Conservation (phyloP, 2,888 invertebrate genomes). For the Phania funesta region DNA sequence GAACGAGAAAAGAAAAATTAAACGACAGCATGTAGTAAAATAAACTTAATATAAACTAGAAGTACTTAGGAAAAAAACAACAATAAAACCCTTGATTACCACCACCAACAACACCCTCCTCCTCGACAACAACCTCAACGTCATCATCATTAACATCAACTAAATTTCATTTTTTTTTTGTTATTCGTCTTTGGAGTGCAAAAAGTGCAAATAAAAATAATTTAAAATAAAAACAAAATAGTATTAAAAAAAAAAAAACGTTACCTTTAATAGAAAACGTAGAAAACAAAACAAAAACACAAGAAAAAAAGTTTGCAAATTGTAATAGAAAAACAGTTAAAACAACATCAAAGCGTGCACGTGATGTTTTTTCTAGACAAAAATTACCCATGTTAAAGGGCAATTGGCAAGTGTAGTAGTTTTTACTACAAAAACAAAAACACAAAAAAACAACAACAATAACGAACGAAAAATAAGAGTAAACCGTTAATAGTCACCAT, state of each 20-base stretch:
- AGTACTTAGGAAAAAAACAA: conserved; percentile 45
- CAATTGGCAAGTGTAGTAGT: conserved; percentile 60
- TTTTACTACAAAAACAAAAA: conserved; percentile 13
- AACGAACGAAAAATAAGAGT: conserved; percentile 7
- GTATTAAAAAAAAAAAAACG: conserved; percentile 22
- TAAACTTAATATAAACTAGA: conserved; percentile 60
- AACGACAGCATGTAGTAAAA: conserved; percentile 46
- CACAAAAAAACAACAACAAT: conserved; percentile 31
- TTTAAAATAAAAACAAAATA: conserved; percentile 42
- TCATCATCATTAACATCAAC: conserved; percentile 35
- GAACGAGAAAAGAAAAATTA: conserved; percentile 1
- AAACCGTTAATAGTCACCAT: conserved; percentile 71
- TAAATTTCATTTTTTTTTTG: neutral
- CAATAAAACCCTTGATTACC: conserved; percentile 24
- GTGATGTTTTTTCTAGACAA: conserved; percentile 60
- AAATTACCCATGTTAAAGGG: conserved; percentile 62
- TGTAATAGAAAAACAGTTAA: conserved; percentile 65
- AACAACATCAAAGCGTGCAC: conserved; percentile 66
- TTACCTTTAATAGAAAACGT: conserved; percentile 49
- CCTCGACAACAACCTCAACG: conserved; percentile 8
- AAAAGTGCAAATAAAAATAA: conserved; percentile 46
- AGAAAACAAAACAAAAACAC: neutral
- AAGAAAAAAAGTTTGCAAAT: conserved; percentile 47
- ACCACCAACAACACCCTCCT: conserved; percentile 25
- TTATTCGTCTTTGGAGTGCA: neutral